These are phyloP conservation scores for Euplagia quadripunctaria DNA, from an alignment of 2,888 invertebrate species.

Conservation along the genomic window DNA sequence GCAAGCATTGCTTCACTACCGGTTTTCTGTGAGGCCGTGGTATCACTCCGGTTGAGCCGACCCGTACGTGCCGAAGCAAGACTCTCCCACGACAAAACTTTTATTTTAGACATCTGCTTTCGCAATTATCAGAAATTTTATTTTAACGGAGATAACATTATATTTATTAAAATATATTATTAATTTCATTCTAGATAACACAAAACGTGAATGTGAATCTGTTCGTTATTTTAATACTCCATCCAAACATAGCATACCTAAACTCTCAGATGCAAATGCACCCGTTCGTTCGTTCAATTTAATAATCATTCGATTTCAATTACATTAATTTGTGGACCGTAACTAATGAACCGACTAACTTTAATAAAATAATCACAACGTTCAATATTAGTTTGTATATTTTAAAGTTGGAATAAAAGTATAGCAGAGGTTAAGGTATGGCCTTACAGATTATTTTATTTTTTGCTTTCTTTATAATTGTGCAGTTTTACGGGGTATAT, in stretches of 20 bases:
- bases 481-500: too few species aligned
- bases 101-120: too few species aligned
- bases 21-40: too few species aligned
- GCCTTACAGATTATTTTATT: neutral
- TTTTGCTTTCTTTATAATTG: too few species aligned
- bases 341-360: constrained; percentile 2
- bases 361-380: neutral
- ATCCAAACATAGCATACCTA: neutral
- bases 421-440: neutral
- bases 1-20: too few species aligned
- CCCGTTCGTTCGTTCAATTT: constrained; percentile 2
- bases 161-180: neutral
- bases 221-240: constrained; percentile 1
- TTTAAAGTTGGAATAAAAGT: neutral
- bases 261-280: neutral
- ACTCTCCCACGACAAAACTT: too few species aligned
- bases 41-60: too few species aligned
- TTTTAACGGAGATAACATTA: too few species aligned
- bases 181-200: neutral
- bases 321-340: constrained; percentile 5
- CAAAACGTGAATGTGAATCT: neutral
- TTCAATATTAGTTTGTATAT: neutral
- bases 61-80: too few species aligned
- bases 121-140: too few species aligned
- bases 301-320: constrained; percentile 13